Evolutionary conservation across 2,113 vertebrate species (phyloP), one percentile per base, ranked within the genome.

Genomic region (Psilopogon haemacephalus): DNA sequence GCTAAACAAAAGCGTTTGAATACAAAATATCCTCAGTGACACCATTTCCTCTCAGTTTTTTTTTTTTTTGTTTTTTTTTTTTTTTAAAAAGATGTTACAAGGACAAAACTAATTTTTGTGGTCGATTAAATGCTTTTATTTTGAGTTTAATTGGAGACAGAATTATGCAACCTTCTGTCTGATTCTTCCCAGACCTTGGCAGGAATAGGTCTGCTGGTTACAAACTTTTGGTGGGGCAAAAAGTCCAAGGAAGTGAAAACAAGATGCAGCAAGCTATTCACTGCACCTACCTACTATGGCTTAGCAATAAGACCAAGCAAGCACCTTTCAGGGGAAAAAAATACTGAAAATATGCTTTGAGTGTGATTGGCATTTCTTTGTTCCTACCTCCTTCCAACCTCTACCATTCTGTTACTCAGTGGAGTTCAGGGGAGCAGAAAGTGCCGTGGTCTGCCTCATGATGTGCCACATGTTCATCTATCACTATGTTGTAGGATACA

Each of bases 1-100:
- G 30, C 89, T 95, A 93, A 97, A 94, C 89, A 95, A 94, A 94
- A 95, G 79, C 77, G 87, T 91, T 95, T 90, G 87, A 94, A 94
- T 94, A 73, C 60, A 95, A 93, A 95, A 94, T 90, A 92, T 81
- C 84, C n/a, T 94, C 64, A 52, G 72, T 89, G 92, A 95, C 85
- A 94, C 92, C 95, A 95, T 92, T 96, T 97, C 94, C 95, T 95
- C 88, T 96, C 75, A 68, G 71, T 93, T 87, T 97, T 93, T 96
- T 95, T 96, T 86, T 97, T 95, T 96, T 86, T 97, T n/a, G n/a
- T n/a, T 93, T 87, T 97, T 93, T 96, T 93, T 87, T 97, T 93
- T 96, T 95, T 96, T 86, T 97, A 40, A 86, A 91, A 96, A 93
- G 94, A 96, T 87, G 96, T 94, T 96, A 88, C 69, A 44, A 97